phyloP scores from a whole-genome alignment of 2,888 invertebrate species.

The Philaethria dido region DNA sequence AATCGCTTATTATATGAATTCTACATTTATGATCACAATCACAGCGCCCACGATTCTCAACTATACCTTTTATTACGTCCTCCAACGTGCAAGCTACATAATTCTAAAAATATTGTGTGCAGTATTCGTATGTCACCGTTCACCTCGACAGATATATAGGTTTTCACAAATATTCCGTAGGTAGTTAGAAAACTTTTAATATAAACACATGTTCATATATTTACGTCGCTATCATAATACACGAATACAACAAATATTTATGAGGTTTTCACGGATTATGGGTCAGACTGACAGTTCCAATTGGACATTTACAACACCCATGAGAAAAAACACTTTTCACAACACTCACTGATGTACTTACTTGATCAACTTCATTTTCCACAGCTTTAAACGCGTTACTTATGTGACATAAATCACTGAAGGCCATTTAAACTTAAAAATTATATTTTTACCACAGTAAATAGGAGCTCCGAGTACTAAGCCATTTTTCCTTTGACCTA shows the following conservation, averaged over 20 bases:
- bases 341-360: conserved; percentile 61
- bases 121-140: conserved; percentile 76
- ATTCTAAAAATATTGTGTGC: conserved; percentile 82
- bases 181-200: conserved; percentile 33
- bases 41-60: conserved; percentile 51
- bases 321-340: conserved; percentile 64
- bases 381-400: conserved; percentile 80
- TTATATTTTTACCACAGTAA: conserved; percentile 80
- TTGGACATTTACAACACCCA: conserved; percentile 76
- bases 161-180: conserved; percentile 27
- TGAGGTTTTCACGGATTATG: conserved; percentile 71
- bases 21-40: conserved; percentile 41
- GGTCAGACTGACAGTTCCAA: conserved; percentile 78
- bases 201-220: background rate
- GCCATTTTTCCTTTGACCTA: conserved; percentile 84
- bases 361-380: conserved; percentile 82
- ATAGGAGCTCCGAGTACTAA: conserved; percentile 78
- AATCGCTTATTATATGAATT: conserved; percentile 20
- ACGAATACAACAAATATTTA: conserved; percentile 56
- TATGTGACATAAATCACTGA: conserved; percentile 83
- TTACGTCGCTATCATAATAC: conserved; percentile 46
- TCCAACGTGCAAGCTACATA: conserved; percentile 75
- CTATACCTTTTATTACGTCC: conserved; percentile 73
- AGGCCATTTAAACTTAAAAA: conserved; percentile 83
- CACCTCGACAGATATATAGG: conserved; percentile 52